Evolutionary conservation across 2,888 invertebrate species (phyloP), one percentile per base, ranked within the genome.

Genomic region (Theodoxus fluviatilis): DNA sequence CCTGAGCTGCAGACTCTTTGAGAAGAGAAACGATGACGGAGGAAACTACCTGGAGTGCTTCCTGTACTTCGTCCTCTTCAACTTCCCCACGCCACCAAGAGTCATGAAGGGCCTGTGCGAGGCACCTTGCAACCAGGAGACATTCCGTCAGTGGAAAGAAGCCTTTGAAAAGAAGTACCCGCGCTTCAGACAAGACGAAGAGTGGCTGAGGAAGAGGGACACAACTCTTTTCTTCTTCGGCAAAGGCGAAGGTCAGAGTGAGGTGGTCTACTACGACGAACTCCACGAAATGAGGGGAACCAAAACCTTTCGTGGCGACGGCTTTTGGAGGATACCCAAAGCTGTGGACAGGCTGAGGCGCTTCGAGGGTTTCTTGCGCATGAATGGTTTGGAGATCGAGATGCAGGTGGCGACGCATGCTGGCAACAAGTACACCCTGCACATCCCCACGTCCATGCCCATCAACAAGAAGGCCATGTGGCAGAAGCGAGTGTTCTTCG

Each of bases 161-260:
- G 78, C 80, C 22, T 80, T 78, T 70, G 69, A 70, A 25, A 72
- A 64, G 43, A 78, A 74, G 40, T 77, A 80, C 57, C 80, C 80
- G n/a, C 71, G 73, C 25, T 77, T 75, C 52, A 63, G 37, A 22
- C 73, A 73, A 3, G 74, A 72, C 9, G 72, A 73, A 22, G 73
- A 73, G 15, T 68, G 67, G 7, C 70, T 40, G 67, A 71, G 72
- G 6, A 75, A 76, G 65, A 76, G 75, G 47, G 80, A 77, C 12
- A 79, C 78, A 35, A 79, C 79, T 12, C 74, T 78, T n/a, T 80
- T 78, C 69, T 79, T 79, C 55, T 72, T 80, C 0, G 78, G 78
- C 33, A 73, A 77, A 57, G 79, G 77, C 4, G 59, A 66, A 1
- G 76, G 70, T 18, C 67, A 74, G 59, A 57, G 69, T 0, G 75